A percentile compares a stretch with the other conserved stretches of the same genome.
phyloP scores from a whole-genome alignment of 2,888 invertebrate genomes.

The Pterobdella sp. region DNA sequence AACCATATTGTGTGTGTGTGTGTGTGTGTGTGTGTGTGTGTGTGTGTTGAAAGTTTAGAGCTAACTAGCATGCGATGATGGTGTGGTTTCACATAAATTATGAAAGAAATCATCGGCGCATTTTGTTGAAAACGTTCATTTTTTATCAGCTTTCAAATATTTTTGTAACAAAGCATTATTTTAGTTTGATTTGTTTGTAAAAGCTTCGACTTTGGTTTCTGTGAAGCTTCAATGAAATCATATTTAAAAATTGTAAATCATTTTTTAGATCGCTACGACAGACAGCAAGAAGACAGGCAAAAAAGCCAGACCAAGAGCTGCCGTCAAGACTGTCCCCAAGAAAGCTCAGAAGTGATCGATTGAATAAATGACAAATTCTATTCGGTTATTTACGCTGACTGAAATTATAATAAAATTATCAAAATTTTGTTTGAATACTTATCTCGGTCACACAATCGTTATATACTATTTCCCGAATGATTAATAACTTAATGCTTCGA shows the following conservation, averaged over 20 bases:
- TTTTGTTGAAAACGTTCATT: neutral
- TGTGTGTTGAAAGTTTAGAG: neutral
- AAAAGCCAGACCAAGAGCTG: constrained; percentile 34
- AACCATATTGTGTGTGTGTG: neutral
- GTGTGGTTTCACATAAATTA: neutral
- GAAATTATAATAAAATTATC: no score
- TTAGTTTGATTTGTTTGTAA: neutral
- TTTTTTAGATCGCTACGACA: constrained; percentile 35
- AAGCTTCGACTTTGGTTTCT: neutral
- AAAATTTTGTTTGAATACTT: no score
- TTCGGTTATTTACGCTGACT: no score
- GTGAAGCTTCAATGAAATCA: neutral
- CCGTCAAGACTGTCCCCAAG: constrained; percentile 27
- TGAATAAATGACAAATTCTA: neutral
- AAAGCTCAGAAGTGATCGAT: constrained; percentile 24
- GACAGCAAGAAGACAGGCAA: constrained; percentile 32
- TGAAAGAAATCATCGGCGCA: neutral
- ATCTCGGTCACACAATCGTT: no score
- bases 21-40: constrained; percentile 14
- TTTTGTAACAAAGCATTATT: neutral
- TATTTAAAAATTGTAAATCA: no score
- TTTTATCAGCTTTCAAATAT: neutral
- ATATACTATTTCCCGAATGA: no score
- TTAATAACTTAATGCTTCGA: no score
- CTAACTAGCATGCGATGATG: constrained; percentile 10